phyloP scores from a whole-genome alignment of 2,888 invertebrate species.

The Sceliomorpha sp. region DNA sequence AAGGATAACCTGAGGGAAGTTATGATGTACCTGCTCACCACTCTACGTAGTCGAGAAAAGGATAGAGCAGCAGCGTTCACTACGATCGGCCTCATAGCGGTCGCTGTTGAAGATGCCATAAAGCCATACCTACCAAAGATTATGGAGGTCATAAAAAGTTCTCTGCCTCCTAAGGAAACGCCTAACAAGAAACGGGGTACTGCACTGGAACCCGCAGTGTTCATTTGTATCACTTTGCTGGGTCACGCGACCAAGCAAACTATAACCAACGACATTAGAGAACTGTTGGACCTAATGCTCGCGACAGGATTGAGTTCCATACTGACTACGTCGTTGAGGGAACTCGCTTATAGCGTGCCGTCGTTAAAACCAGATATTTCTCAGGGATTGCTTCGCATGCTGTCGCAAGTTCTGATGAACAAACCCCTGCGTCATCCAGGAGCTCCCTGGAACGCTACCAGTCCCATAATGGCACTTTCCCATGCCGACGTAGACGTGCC shows the following conservation, averaged over 20 bases:
- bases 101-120: conserved; percentile 92
- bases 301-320: conserved; percentile 94
- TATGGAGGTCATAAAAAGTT: conserved; percentile 90
- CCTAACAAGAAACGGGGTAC: conserved; percentile 87
- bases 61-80: conserved; percentile 94
- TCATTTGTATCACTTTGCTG: conserved; percentile 95
- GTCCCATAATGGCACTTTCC: conserved; percentile 81
- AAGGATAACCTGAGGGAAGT: conserved; percentile 87
- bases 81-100: conserved; percentile 93
- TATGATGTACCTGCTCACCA: conserved; percentile 88
- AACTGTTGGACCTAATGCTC: conserved; percentile 94
- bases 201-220: conserved; percentile 92
- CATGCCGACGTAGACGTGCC: conserved; percentile 87
- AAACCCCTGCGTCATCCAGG: conserved; percentile 91
- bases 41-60: conserved; percentile 89
- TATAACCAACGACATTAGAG: conserved; percentile 89
- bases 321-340: conserved; percentile 93
- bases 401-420: conserved; percentile 92
- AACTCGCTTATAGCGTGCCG: conserved; percentile 93
- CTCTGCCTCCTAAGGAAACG: conserved; percentile 89
- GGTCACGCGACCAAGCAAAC: conserved; percentile 92
- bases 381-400: conserved; percentile 93
- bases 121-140: conserved; percentile 90
- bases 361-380: conserved; percentile 94
- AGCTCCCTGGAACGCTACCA: conserved; percentile 82